Evolutionary conservation across 2,888 invertebrate genomes (phyloP).

Genomic region (Parelbella ahira): DNA sequence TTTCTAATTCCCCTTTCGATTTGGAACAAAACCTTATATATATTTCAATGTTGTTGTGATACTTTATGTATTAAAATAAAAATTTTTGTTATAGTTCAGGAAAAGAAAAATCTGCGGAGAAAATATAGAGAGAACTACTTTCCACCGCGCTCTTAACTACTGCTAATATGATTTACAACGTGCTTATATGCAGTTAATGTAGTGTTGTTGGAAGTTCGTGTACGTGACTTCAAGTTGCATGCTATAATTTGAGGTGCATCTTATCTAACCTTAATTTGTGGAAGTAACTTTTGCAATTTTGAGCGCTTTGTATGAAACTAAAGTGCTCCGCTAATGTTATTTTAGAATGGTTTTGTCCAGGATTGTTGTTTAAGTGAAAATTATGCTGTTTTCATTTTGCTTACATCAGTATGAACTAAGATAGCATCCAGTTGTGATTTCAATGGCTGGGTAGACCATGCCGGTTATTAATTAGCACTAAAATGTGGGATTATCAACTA

Average conservation of each 20-base stretch:
- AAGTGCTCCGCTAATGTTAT: constrained; percentile 17
- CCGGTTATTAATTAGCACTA: too few relatives aligned
- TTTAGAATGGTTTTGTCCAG: constrained; percentile 11
- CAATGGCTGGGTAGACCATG: too few relatives aligned
- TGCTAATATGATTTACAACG: constrained; percentile 25
- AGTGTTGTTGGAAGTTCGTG: constrained; percentile 22
- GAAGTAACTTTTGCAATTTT: constrained; percentile 24
- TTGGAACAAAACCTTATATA: too few relatives aligned
- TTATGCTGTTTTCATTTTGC: background rate
- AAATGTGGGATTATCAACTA: too few relatives aligned
- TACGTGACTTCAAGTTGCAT: constrained; percentile 25
- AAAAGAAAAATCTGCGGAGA: constrained; percentile 16
- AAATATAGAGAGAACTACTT: constrained; percentile 14
- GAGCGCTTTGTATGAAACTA: constrained; percentile 15
- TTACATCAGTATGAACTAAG: too few relatives aligned
- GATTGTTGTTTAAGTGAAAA: background rate
- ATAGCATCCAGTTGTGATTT: too few relatives aligned
- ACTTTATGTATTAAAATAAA: constrained; percentile 1
- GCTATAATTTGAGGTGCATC: constrained; percentile 25
- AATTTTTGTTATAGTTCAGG: background rate
- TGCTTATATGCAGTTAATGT: constrained; percentile 27
- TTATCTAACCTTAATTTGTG: constrained; percentile 25
- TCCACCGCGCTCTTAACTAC: constrained; percentile 21
- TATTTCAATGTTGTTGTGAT: too few relatives aligned
- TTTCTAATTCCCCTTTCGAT: too few relatives aligned